These are phyloP conservation scores for Sylvilagus floridanus DNA, from an alignment of 2,797 vertebrate genomes.

Conservation along the genomic window DNA sequence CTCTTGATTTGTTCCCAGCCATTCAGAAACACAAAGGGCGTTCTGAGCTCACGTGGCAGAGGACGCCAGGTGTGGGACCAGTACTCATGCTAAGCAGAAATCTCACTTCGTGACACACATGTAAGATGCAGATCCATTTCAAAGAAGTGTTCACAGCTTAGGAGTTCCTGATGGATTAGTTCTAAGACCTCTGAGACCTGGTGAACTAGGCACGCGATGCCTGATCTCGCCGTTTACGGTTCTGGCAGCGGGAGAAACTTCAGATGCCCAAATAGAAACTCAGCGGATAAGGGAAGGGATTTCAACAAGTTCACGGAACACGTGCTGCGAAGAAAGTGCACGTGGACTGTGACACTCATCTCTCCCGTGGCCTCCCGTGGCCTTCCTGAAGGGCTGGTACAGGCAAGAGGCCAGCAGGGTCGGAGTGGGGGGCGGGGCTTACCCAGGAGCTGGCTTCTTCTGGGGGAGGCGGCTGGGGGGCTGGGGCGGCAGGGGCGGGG, in stretches of 20 bases:
- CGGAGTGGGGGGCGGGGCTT: constrained; percentile 48
- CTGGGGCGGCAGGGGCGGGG: constrained; percentile 89
- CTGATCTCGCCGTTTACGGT: rapidly evolving
- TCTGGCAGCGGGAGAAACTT: not conserved
- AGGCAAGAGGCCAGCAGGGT: not conserved
- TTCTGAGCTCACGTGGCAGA: rapidly evolving
- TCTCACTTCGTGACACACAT: not conserved
- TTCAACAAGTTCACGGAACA: too few relatives aligned
- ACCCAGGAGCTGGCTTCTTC: constrained; percentile 92
- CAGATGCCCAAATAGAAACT: not conserved
- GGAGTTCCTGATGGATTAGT: not conserved
- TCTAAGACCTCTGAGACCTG: not conserved
- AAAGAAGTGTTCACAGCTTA: not conserved
- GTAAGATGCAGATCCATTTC: not conserved
- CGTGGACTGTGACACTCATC: too few relatives aligned
- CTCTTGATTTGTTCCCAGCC: not conserved
- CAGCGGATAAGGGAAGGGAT: not conserved
- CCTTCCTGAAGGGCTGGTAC: too few relatives aligned
- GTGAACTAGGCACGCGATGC: not conserved
- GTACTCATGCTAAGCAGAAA: not conserved
- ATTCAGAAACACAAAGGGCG: not conserved
- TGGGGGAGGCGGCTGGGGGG: constrained; percentile 90
- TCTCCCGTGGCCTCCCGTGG: too few relatives aligned
- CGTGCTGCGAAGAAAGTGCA: too few relatives aligned
- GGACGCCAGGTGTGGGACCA: too few relatives aligned